Percentiles rank a stretch among this genome's conserved stretches.
phyloP scores from a whole-genome alignment of 1,140 invertebrate genomes.

The Diorhabda sublineata region DNA sequence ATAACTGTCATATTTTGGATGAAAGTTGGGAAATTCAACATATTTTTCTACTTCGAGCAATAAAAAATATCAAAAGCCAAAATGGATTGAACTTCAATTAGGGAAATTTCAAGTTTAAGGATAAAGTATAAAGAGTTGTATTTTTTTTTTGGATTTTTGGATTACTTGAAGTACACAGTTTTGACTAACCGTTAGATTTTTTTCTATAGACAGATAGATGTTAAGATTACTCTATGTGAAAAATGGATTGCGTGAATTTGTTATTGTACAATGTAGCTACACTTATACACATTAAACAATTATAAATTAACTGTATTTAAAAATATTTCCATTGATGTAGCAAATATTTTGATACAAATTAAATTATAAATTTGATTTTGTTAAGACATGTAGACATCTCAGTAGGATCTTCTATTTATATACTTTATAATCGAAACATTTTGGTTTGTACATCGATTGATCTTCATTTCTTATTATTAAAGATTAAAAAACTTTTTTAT shows the following conservation, averaged over 20 bases:
- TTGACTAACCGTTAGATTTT: conserved; percentile 27
- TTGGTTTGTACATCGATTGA: conserved; percentile 18
- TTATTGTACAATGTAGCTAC: conserved; percentile 6
- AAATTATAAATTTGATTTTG: too few relatives aligned
- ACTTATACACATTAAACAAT: too few relatives aligned
- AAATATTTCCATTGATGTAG: too few relatives aligned
- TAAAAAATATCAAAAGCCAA: conserved; percentile 3
- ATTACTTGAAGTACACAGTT: conserved; percentile 2
- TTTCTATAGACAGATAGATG: conserved; percentile 15
- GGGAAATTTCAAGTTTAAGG: conserved; percentile 6
- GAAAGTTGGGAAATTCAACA: neutral
- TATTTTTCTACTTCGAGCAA: neutral
- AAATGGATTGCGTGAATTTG: conserved; percentile 12
- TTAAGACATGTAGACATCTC: too few relatives aligned
- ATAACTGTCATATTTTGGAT: conserved; percentile 13
- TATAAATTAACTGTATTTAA: too few relatives aligned
- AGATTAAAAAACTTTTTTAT: neutral
- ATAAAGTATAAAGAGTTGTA: neutral
- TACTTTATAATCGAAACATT: conserved; percentile 17
- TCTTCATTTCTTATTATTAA: neutral
- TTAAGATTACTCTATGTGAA: conserved; percentile 13
- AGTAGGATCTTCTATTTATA: neutral
- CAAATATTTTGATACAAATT: too few relatives aligned
- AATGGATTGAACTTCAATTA: conserved; percentile 7
- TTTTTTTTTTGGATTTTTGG: conserved; percentile 3